Evolutionary conservation across 2,888 invertebrate genomes (phyloP).

Genomic region (Lithophane ornitopus): DNA sequence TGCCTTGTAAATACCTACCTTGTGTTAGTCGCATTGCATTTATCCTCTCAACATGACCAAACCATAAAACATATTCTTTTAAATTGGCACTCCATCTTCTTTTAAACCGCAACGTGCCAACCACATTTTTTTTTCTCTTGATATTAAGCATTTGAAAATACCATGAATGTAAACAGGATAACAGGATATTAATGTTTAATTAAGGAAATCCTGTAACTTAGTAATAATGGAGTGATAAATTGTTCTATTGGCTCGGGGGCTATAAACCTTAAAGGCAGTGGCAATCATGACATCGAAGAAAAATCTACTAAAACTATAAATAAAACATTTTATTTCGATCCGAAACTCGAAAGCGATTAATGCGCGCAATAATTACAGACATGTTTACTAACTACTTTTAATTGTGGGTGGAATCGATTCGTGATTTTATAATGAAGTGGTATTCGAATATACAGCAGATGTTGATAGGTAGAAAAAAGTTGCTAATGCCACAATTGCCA

Average conservation of each 20-base stretch:
- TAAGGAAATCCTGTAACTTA: not conserved
- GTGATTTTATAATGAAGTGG: conserved; percentile 64
- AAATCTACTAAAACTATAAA: conserved; percentile 64
- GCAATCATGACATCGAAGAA: conserved; percentile 70
- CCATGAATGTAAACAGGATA: no score
- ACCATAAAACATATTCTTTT: not conserved
- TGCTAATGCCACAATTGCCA: conserved; percentile 28
- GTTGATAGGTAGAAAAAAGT: conserved; percentile 48
- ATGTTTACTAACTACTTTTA: conserved; percentile 75
- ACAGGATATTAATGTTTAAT: no score
- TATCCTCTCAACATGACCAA: not conserved
- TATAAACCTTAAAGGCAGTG: conserved; percentile 62
- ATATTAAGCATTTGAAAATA: not conserved
- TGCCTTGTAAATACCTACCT: not conserved
- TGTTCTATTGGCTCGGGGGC: conserved; percentile 48
- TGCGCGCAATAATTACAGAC: conserved; percentile 73
- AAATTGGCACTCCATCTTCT: not conserved
- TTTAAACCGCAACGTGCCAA: not conserved
- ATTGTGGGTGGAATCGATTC: conserved; percentile 71
- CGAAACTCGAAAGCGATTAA: conserved; percentile 70
- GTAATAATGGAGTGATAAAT: conserved; percentile 5
- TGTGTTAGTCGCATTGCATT: not conserved
- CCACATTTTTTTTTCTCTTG: not conserved
- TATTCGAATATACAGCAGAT: conserved; percentile 28
- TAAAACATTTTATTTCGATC: conserved; percentile 64